These are phyloP conservation scores for Enteromius treurensis DNA, from an alignment of 2,797 vertebrate species.

Conservation along the genomic window DNA sequence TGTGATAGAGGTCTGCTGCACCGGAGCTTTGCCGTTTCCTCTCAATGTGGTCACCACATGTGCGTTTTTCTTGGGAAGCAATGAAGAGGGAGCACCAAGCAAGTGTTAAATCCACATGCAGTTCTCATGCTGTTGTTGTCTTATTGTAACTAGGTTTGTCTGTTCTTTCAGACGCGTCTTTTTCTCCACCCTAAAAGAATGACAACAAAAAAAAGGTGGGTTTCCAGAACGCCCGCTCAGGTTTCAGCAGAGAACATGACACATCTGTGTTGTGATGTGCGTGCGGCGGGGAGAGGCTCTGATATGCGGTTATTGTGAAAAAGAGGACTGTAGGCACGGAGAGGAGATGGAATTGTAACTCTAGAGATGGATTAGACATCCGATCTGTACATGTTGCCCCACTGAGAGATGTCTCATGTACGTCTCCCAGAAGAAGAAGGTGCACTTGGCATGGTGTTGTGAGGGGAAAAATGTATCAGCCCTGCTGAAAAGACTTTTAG, in stretches of 20 bases:
- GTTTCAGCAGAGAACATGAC: slow-evolving; percentile 35
- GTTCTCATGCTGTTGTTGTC: slow-evolving; percentile 29
- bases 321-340: slow-evolving; percentile 29
- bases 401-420: slow-evolving; percentile 12
- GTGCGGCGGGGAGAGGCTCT: slow-evolving; percentile 20
- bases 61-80: slow-evolving; percentile 44
- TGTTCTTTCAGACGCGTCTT: slow-evolving; percentile 23
- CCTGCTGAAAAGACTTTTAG: background rate
- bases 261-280: slow-evolving; percentile 29
- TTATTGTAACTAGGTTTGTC: slow-evolving; percentile 34
- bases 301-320: background rate
- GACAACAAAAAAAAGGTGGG: slow-evolving; percentile 37
- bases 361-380: slow-evolving; percentile 28
- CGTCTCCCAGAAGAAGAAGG: background rate
- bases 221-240: background rate
- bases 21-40: slow-evolving; percentile 71
- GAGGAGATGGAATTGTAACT: slow-evolving; percentile 24
- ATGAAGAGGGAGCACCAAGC: background rate
- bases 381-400: slow-evolving; percentile 7
- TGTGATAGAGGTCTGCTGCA: slow-evolving; percentile 61
- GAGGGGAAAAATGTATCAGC: background rate
- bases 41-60: slow-evolving; percentile 76
- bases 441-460: background rate
- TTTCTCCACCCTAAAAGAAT: slow-evolving; percentile 41
- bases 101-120: slow-evolving; percentile 18